Percentiles rank a stretch among this genome's conserved stretches.
These are phyloP conservation scores for Drosophila suboccidentalis DNA, from an alignment of 2,888 invertebrate genomes.

Conservation along the genomic window DNA sequence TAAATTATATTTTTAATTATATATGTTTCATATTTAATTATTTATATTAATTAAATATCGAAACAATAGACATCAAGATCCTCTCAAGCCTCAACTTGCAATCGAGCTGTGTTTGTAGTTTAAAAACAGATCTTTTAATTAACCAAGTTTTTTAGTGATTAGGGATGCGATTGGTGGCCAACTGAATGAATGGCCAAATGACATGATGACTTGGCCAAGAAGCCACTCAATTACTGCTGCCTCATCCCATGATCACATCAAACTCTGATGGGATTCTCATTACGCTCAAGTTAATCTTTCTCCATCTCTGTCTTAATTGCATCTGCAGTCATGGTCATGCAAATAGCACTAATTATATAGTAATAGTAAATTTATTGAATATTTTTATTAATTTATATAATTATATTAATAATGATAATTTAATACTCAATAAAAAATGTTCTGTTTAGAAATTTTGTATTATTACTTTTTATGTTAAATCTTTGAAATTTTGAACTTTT, in stretches of 20 bases:
- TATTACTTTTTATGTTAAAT: background rate
- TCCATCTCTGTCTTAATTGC: background rate
- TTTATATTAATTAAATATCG: too few relatives aligned
- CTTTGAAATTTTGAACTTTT: too few relatives aligned
- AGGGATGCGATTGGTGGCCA: background rate
- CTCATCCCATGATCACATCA: conserved; percentile 29
- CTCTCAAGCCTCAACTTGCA: too few relatives aligned
- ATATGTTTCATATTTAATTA: too few relatives aligned
- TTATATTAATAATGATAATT: background rate
- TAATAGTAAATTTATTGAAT: background rate
- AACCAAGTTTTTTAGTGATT: conserved; percentile 44
- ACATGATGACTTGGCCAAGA: conserved; percentile 5
- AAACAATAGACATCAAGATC: too few relatives aligned
- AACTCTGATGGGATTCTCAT: conserved; percentile 20
- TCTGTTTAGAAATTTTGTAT: too few relatives aligned
- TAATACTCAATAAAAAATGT: background rate
- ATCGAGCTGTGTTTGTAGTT: conserved; percentile 12
- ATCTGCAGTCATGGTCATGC: background rate
- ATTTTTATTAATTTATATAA: background rate
- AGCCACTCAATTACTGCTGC: conserved; percentile 37
- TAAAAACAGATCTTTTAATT: conserved; percentile 49
- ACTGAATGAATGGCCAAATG: background rate
- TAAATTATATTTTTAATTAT: too few relatives aligned
- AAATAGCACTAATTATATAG: background rate
- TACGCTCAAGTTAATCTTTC: background rate